These are phyloP conservation scores for Drosophila pallidifrons DNA, from an alignment of 1,140 invertebrate species.

Conservation along the genomic window DNA sequence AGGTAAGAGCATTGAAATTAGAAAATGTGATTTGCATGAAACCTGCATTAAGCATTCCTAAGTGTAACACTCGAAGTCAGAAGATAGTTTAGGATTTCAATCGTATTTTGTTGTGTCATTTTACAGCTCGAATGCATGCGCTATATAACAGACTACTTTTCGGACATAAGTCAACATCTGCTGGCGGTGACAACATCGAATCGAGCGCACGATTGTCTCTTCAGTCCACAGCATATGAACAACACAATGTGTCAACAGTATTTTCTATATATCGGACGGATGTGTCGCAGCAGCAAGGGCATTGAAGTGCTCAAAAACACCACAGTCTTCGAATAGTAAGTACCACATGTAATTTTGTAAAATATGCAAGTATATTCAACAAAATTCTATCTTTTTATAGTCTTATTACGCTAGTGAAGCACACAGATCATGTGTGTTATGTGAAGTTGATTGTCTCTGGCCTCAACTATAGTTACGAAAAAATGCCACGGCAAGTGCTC, in stretches of 20 bases:
- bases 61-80: neutral
- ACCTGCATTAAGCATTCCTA: too few relatives aligned
- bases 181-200: constrained; percentile 89
- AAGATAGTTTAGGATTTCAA: too few relatives aligned
- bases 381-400: constrained; percentile 83
- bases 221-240: constrained; percentile 94
- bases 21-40: too few relatives aligned
- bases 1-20: constrained; percentile 64
- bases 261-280: constrained; percentile 95
- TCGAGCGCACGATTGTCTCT: constrained; percentile 93
- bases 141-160: constrained; percentile 91
- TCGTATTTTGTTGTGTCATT: constrained; percentile 1
- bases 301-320: constrained; percentile 91
- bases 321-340: constrained; percentile 91
- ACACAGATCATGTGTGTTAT: constrained; percentile 95
- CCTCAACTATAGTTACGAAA: constrained; percentile 93
- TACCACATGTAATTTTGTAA: constrained; percentile 30
- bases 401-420: constrained; percentile 91
- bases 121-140: constrained; percentile 86
- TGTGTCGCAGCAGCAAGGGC: constrained; percentile 91
- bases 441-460: constrained; percentile 96
- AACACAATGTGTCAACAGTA: constrained; percentile 96
- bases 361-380: neutral
- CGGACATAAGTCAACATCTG: constrained; percentile 92
- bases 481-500: constrained; percentile 90